phyloP scores from a whole-genome alignment of 2,888 invertebrate species.

The Stegophylla sp. region DNA sequence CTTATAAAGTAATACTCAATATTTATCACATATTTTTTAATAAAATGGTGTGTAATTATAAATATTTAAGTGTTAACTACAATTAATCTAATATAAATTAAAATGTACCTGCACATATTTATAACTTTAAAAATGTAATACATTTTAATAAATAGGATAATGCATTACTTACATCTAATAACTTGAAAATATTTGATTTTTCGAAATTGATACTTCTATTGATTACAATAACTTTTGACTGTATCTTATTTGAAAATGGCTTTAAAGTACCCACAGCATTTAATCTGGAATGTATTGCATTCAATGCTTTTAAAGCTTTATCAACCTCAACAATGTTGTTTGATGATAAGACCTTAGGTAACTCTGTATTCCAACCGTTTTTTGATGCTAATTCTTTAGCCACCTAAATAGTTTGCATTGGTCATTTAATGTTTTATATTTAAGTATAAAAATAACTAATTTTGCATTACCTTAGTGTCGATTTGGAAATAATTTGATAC shows the following conservation, averaged over 20 bases:
- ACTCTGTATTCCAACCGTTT: constrained; percentile 24
- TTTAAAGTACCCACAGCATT: neutral
- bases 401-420: neutral
- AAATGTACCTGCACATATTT: too few relatives aligned
- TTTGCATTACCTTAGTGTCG: neutral
- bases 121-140: too few relatives aligned
- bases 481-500: constrained; percentile 27
- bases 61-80: too few relatives aligned
- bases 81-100: too few relatives aligned
- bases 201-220: neutral
- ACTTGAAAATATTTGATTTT: neutral
- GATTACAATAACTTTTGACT: neutral
- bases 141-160: neutral
- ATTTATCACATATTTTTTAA: too few relatives aligned
- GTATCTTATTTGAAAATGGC: neutral
- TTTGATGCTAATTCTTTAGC: neutral
- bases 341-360: neutral
- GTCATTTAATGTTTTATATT: neutral
- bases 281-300: constrained; percentile 25
- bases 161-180: constrained; percentile 15
- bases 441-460: neutral
- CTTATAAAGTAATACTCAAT: too few relatives aligned
- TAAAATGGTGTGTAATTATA: too few relatives aligned
- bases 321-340: neutral
- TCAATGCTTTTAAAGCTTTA: constrained; percentile 16